Base-by-base conservation (phyloP, 92 coral and sea anemone species). In the Blastomussa wellsi region DNA sequence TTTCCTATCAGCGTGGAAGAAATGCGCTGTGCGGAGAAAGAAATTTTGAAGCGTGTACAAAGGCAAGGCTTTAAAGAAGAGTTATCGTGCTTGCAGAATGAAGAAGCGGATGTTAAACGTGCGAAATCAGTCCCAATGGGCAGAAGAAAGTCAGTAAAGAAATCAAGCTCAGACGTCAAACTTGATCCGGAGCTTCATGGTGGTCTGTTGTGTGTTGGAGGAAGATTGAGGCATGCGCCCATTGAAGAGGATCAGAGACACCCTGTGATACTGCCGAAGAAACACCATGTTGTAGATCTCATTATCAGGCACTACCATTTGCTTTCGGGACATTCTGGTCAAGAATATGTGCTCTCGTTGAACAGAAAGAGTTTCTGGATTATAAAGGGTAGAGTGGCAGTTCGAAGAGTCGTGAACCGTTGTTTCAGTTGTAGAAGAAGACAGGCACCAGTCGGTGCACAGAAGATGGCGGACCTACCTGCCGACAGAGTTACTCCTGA, bases 141-240 rank as follows among this genome's bases (percentile, higher is more conserved):
- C 22, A 15, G 7, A 28, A 19, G 53, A 26, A 5, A 12, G 16
- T 31, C 65, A 0, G 48, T 53, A 15, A 77, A 52, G 81, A 77
- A 77, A 36, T 52, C 47, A 53, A 77, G 68, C 36, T 33, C 68
- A 37, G 55, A 53, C 19, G 26, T 20, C 81, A 51, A 77, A 33
- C n/a, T 77, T 19, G 64, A 29, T 77, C 81, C 81, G n/a, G 26
- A 31, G 71, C 35, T 65, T 36, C 8, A 9, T 65, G 35, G 28
- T 15, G 71, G 71, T 22, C 7, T 65, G 71, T 65, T 65, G 71
- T 65, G 71, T 65, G 72, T 66, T 12, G 71, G 72, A 66, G 72
- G 72, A 66, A 31, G 72, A 3, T 26, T 29, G 67, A 66, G 35
- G 13, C 72, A 66, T 13, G 36, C 72, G 8, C 72, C 36, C 10